Evolutionary conservation across 1,140 invertebrate genomes (phyloP).

Genomic region (Babylonia areolata): DNA sequence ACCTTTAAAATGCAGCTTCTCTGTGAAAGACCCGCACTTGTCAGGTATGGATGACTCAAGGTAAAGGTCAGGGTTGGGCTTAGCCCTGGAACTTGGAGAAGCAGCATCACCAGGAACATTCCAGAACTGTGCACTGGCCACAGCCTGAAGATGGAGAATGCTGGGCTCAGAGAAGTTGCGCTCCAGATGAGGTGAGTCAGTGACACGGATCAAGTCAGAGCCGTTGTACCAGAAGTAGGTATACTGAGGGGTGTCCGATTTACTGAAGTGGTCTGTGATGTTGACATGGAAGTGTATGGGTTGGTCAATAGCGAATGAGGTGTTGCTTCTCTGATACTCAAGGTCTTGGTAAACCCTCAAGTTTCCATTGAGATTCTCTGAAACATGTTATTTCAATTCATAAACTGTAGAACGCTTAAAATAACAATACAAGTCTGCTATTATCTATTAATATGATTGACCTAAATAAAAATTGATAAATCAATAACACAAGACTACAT

Average conservation of each 20-base stretch:
- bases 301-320: constrained; percentile 12
- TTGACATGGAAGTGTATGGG: constrained; percentile 10
- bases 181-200: background rate
- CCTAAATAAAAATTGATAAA: too few relatives aligned
- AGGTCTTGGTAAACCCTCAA: background rate
- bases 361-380: constrained; percentile 2
- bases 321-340: constrained; percentile 13
- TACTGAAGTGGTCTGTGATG: constrained; percentile 3
- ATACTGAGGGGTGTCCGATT: background rate
- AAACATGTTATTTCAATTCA: too few relatives aligned
- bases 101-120: background rate
- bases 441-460: too few relatives aligned
- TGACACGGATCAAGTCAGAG: background rate
- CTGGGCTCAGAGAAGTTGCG: background rate
- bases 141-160: background rate
- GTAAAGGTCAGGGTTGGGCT: too few relatives aligned
- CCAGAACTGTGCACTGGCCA: background rate
- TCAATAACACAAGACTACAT: too few relatives aligned
- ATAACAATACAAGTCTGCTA: too few relatives aligned
- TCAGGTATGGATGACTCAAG: background rate
- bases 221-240: constrained; percentile 18
- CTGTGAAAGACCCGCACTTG: background rate
- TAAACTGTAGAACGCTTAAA: too few relatives aligned
- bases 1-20: constrained; percentile 22
- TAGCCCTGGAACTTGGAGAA: background rate